Conservation (phyloP, 1,140 invertebrate species). For the Drosophila mojavensis region DNA sequence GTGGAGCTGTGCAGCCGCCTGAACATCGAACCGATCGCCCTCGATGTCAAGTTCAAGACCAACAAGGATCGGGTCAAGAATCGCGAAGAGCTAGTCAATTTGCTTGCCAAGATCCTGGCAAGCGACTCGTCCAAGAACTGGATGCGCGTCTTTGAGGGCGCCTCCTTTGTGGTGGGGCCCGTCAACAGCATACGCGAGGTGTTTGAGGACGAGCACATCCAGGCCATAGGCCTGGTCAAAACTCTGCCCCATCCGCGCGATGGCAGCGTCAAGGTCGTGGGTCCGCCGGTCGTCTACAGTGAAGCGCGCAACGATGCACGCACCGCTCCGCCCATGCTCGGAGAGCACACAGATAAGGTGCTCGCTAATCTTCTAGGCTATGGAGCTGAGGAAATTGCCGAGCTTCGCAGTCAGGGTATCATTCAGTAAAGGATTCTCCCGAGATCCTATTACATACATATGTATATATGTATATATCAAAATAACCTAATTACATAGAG, state of each 20-base stretch:
- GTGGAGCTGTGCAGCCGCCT: constrained; percentile 88
- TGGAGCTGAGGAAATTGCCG: constrained; percentile 49
- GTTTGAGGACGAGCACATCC: constrained; percentile 94
- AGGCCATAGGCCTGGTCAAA: constrained; percentile 90
- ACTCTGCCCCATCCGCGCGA: constrained; percentile 89
- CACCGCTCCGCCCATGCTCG: constrained; percentile 92
- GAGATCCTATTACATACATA: too few relatives aligned
- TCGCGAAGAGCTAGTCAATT: constrained; percentile 88
- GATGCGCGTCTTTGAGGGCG: constrained; percentile 89
- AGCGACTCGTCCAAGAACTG: constrained; percentile 91
- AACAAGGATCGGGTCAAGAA: constrained; percentile 92
- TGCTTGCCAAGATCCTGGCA: constrained; percentile 87
- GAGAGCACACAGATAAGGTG: constrained; percentile 94
- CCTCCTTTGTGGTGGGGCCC: constrained; percentile 94
- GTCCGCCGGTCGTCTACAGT: constrained; percentile 93
- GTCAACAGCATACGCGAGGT: constrained; percentile 94
- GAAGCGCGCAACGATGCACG: constrained; percentile 88
- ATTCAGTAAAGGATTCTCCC: constrained; percentile 43
- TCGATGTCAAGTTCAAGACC: constrained; percentile 88
- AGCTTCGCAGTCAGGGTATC: constrained; percentile 49
- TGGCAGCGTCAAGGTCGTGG: constrained; percentile 91
- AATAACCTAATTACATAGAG: background rate
- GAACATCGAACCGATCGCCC: constrained; percentile 86
- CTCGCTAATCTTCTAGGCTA: constrained; percentile 90
- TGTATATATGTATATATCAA: too few relatives aligned